phyloP scores from a whole-genome alignment of 2,888 invertebrate genomes.

The Zele albiditarsus region DNA sequence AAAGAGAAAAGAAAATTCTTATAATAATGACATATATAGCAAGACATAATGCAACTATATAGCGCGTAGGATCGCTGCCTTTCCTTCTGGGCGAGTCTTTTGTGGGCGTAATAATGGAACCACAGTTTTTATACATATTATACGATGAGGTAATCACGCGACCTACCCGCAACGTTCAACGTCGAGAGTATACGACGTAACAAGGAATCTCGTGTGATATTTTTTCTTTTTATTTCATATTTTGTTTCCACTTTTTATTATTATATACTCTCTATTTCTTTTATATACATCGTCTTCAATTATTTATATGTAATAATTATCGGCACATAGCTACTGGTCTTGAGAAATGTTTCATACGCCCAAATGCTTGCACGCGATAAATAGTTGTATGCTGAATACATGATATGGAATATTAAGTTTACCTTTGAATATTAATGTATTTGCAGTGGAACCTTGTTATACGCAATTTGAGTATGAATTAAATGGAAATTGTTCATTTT shows the following conservation, averaged over 20 bases:
- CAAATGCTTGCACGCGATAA: constrained; percentile 36
- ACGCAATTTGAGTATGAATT: too few relatives aligned
- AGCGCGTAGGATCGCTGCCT: constrained; percentile 46
- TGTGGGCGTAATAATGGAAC: constrained; percentile 53
- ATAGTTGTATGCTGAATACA: not conserved
- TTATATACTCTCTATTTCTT: constrained; percentile 14
- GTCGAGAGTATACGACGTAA: constrained; percentile 31
- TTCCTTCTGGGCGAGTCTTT: constrained; percentile 50
- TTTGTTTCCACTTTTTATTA: constrained; percentile 24
- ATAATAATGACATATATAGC: constrained; percentile 31
- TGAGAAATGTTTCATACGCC: constrained; percentile 31
- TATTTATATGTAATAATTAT: constrained; percentile 37
- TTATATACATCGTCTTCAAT: constrained; percentile 34
- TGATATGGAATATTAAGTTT: not conserved
- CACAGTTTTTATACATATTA: constrained; percentile 43
- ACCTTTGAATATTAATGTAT: too few relatives aligned
- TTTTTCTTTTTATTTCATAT: constrained; percentile 23
- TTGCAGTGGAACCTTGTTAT: too few relatives aligned
- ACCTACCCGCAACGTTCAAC: constrained; percentile 40
- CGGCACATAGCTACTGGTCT: constrained; percentile 9
- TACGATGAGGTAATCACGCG: constrained; percentile 44
- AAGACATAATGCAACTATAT: constrained; percentile 47
- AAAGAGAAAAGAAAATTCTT: constrained; percentile 11
- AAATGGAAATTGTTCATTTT: too few relatives aligned
- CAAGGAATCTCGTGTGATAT: constrained; percentile 33